Base-by-base conservation (phyloP, 2,797 vertebrate genomes). In the Mormyrops attenuatus region DNA sequence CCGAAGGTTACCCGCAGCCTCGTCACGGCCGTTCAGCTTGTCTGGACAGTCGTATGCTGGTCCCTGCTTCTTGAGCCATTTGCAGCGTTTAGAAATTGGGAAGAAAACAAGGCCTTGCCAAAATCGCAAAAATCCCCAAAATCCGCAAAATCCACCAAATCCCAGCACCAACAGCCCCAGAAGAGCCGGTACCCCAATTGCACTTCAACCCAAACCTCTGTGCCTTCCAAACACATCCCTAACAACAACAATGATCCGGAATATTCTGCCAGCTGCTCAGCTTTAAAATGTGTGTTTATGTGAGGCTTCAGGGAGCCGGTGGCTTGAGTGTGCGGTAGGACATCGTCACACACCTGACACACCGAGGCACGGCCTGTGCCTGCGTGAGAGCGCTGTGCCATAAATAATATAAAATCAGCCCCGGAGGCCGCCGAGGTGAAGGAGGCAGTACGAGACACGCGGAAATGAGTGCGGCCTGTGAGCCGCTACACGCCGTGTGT, bases 381-480 rank as follows among this genome's bases (percentile, higher is more conserved):
- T 1, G 52, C 1, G 30, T 87, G 52, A 87, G 30, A 87, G 26
- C 9, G 1, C 52, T 8, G 26, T 5, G 85, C 30, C 50, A 60
- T 60, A 87, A 87, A 57, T 87, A 87, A 87, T 30, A 26, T 87
- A 60, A 87, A 41, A 87, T 87, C 52, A 38, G 22, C 17, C 50
- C 26, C 17, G 34, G 17, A 26, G 53, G 15, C 50, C 11, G 6
- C 22, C 38, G 22, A 6, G 50, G 26, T 38, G 50, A 57, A 57
- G 15, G 26, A 55, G 52, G 17, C 63, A 69, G 26, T 9, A 69
- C 63, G 26, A 30, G 11, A 30, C 11, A 1, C 3, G 9, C 9
- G 26, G 66, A 69, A 34, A 69, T 69, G 63, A 69, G 9, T 5
- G 63, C 0, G 11, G 63, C 63, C 63, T 1, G 66, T 34, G 26